A percentile compares a stretch with the other conserved stretches of the same genome.
Conservation (phyloP, 2,113 vertebrate species). For the Procavia capensis region DNA sequence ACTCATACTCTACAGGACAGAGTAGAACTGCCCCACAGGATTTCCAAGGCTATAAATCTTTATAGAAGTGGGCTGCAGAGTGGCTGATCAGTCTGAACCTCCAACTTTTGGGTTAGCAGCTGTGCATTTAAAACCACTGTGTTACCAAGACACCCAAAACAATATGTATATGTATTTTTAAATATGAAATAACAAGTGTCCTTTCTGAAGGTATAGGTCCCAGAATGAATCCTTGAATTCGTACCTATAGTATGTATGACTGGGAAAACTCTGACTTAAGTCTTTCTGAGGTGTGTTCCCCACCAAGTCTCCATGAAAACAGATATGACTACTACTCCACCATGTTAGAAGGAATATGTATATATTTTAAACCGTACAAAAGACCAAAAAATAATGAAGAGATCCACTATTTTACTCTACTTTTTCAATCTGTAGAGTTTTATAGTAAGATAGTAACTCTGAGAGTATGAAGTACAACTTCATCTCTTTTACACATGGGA, state of each 20-base stretch:
- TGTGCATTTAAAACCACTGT: not conserved
- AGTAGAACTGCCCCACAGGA: no score
- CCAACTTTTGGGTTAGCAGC: no score
- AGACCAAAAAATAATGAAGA: not conserved
- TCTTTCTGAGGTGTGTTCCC: constrained; percentile 50
- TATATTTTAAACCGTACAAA: no score
- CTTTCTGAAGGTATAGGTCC: not conserved
- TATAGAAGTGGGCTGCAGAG: no score
- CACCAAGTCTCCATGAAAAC: constrained; percentile 8
- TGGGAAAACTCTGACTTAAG: constrained; percentile 44
- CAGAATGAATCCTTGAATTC: constrained; percentile 32
- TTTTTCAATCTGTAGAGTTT: not conserved
- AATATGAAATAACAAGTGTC: not conserved
- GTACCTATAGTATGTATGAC: constrained; percentile 31
- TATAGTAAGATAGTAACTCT: not conserved
- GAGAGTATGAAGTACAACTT: not conserved
- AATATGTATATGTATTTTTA: not conserved
- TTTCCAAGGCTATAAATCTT: no score
- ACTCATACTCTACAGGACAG: no score
- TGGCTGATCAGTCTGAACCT: no score
- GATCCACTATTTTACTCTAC: not conserved
- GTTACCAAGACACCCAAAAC: not conserved
- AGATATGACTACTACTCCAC: not conserved
- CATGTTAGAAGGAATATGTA: not conserved
- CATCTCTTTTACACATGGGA: not conserved